Percentiles rank a stretch among this genome's conserved stretches.
These are phyloP conservation scores for Apamea crenata DNA, from an alignment of 2,888 invertebrate genomes.

Conservation along the genomic window DNA sequence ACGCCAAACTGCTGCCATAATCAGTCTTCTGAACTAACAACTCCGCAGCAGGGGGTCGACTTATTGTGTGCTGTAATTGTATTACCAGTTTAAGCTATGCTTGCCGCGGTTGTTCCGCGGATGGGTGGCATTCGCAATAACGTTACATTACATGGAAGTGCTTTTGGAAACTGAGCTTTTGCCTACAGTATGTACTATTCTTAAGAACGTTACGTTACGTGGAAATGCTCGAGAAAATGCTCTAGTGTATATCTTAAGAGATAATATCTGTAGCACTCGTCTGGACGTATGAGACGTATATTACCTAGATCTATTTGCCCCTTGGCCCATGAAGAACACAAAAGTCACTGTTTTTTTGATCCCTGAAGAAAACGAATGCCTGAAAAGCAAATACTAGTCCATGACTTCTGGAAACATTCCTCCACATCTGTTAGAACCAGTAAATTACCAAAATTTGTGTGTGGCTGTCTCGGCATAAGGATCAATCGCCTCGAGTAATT, in stretches of 20 bases:
- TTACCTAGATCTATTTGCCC: background rate
- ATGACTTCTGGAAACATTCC: background rate
- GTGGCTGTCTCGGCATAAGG: background rate
- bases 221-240: too few species aligned
- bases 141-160: too few species aligned
- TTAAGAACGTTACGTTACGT: too few species aligned
- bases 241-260: too few species aligned
- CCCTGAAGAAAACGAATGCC: too few species aligned
- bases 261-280: background rate
- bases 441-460: background rate
- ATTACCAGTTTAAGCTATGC: background rate
- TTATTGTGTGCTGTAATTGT: slow-evolving; percentile 5
- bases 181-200: too few species aligned
- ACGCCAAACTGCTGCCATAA: slow-evolving; percentile 23
- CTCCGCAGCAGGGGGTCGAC: slow-evolving; percentile 10
- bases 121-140: too few species aligned
- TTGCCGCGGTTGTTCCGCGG: too few species aligned
- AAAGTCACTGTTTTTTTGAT: background rate
- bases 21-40: slow-evolving; percentile 35
- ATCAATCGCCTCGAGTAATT: background rate
- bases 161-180: too few species aligned
- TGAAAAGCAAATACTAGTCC: background rate
- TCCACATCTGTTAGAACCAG: background rate
- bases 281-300: background rate
- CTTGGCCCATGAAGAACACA: background rate